These are phyloP conservation scores for Nymphalis urticae DNA, from an alignment of 2,888 invertebrate genomes.

Conservation along the genomic window DNA sequence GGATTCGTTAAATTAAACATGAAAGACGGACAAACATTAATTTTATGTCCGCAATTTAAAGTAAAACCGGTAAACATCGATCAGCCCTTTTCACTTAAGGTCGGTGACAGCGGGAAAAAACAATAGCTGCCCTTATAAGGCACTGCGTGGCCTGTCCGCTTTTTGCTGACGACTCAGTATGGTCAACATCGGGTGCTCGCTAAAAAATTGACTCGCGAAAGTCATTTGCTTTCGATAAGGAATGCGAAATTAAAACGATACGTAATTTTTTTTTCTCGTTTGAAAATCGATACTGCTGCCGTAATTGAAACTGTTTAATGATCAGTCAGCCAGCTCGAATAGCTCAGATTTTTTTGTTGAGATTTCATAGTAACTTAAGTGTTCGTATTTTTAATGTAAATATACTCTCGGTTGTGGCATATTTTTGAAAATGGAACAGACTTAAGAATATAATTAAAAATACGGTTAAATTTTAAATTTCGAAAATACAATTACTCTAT, in stretches of 20 bases:
- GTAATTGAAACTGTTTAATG: constrained; percentile 35
- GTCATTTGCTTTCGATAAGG: constrained; percentile 40
- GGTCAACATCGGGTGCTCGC: constrained; percentile 33
- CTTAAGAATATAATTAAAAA: no score
- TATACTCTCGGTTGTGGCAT: no score
- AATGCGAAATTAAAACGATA: constrained; percentile 36
- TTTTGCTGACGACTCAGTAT: constrained; percentile 37
- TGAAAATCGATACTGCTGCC: constrained; percentile 37
- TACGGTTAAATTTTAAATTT: no score
- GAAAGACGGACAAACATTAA: constrained; percentile 33
- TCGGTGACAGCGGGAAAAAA: constrained; percentile 54
- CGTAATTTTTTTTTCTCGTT: constrained; percentile 35
- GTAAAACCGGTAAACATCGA: constrained; percentile 46
- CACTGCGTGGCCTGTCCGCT: constrained; percentile 27
- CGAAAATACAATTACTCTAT: no score
- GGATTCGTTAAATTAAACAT: constrained; percentile 30
- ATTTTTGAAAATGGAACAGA: no score
- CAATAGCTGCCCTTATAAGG: constrained; percentile 56
- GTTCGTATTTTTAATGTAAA: not conserved
- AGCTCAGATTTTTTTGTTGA: constrained; percentile 16
- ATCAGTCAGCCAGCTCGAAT: constrained; percentile 18
- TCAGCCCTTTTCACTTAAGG: constrained; percentile 42
- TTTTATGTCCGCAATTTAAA: constrained; percentile 39
- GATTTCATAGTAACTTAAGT: constrained; percentile 8
- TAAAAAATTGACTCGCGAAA: constrained; percentile 35